Conservation (phyloP, 1,140 invertebrate genomes). For the Calosoma granatense region DNA sequence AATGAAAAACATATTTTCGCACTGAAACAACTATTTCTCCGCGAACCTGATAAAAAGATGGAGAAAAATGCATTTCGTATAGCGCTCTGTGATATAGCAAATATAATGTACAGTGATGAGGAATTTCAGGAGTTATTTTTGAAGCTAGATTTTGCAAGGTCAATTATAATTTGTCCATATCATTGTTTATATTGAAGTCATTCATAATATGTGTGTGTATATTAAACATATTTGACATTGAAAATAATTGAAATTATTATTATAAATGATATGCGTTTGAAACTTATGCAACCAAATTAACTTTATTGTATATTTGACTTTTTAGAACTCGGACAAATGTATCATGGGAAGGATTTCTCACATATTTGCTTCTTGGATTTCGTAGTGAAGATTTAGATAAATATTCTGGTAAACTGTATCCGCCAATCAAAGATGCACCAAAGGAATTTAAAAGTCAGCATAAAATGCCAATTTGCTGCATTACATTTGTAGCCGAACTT, state of each 20-base stretch:
- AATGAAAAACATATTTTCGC: background rate
- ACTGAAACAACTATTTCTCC: background rate
- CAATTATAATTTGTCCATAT: background rate
- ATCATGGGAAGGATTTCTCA: slow-evolving; percentile 57
- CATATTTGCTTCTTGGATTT: slow-evolving; percentile 53
- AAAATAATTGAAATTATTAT: no score
- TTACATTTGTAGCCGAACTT: slow-evolving; percentile 33
- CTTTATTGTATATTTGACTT: no score
- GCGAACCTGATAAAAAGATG: background rate
- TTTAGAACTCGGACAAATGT: slow-evolving; percentile 25
- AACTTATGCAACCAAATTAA: no score
- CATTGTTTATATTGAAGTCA: no score
- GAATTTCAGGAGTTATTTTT: background rate
- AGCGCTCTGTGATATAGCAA: background rate
- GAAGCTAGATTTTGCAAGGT: background rate
- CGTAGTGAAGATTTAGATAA: slow-evolving; percentile 42
- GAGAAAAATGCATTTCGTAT: background rate
- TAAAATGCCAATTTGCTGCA: slow-evolving; percentile 47
- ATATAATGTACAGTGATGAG: background rate
- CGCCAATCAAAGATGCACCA: slow-evolving; percentile 45
- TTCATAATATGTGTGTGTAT: no score
- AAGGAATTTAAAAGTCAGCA: slow-evolving; percentile 47
- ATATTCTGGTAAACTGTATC: slow-evolving; percentile 36
- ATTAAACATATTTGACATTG: no score
- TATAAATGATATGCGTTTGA: no score